Evolutionary conservation across 2,113 vertebrate genomes (phyloP).

Genomic region (Oenanthe oenanthe): DNA sequence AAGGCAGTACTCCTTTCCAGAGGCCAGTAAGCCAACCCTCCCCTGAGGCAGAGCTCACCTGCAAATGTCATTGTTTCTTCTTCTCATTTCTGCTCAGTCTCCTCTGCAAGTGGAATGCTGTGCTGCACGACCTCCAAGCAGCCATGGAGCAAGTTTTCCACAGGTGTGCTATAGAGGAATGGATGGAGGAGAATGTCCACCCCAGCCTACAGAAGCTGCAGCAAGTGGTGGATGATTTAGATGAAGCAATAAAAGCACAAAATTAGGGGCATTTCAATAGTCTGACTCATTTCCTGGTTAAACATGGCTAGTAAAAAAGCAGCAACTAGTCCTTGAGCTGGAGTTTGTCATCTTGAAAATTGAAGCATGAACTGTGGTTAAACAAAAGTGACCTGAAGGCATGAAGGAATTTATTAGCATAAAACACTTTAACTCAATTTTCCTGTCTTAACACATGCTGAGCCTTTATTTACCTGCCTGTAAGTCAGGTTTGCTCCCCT

Average conservation of each 20-base stretch:
- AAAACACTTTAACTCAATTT: neutral
- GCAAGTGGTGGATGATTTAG: conserved; percentile 79
- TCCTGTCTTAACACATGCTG: neutral
- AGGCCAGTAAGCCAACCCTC: neutral
- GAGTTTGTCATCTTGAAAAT: neutral
- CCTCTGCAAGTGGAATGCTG: conserved; percentile 74
- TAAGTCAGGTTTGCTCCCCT: neutral
- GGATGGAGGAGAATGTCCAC: conserved; percentile 88
- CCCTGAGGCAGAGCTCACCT: neutral
- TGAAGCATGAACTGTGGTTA: neutral
- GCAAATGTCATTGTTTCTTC: neutral
- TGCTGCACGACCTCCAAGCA: conserved; percentile 75
- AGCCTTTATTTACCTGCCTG: neutral
- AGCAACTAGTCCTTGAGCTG: neutral
- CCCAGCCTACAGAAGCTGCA: conserved; percentile 81
- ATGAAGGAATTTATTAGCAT: neutral
- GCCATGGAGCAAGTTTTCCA: conserved; percentile 84
- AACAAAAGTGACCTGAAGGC: neutral
- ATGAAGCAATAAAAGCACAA: conserved; percentile 47
- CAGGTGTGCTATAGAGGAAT: conserved; percentile 82
- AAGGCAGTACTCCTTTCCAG: neutral
- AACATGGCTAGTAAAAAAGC: neutral
- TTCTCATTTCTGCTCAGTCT: conserved; percentile 72
- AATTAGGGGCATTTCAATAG: neutral
- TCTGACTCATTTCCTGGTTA: neutral